Conservation (phyloP, 2,113 vertebrate genomes). For the Gobio gobio region DNA sequence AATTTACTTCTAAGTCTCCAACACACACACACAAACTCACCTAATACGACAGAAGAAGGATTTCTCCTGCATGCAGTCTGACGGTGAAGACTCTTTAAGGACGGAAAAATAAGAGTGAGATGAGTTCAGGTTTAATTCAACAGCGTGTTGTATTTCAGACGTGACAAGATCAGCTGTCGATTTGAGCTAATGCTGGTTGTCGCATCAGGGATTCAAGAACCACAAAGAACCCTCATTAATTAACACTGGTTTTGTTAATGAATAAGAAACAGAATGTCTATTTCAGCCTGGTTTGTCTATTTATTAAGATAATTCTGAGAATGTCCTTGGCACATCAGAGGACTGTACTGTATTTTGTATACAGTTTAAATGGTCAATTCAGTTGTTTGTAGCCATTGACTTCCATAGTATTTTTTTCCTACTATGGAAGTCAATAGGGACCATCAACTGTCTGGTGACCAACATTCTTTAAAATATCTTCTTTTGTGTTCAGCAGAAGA, state of each 20-base stretch:
- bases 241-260: not conserved
- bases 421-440: too few species aligned
- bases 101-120: slow-evolving; percentile 36
- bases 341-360: too few species aligned
- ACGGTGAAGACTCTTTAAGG: slow-evolving; percentile 82
- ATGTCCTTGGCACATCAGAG: too few species aligned
- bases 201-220: not conserved
- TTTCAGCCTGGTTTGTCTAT: not conserved
- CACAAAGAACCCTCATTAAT: not conserved
- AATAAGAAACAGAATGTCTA: not conserved
- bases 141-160: not conserved
- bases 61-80: slow-evolving; percentile 91
- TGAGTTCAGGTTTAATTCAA: slow-evolving; percentile 24
- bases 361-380: too few species aligned
- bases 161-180: slow-evolving; percentile 49
- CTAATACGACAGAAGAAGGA: slow-evolving; percentile 96
- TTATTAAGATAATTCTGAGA: not conserved
- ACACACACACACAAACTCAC: slow-evolving; percentile 70
- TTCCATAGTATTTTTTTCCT: too few species aligned
- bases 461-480: too few species aligned
- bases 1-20: not conserved
- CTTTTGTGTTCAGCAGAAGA: too few species aligned
- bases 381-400: too few species aligned
- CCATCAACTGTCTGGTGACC: too few species aligned
- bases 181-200: not conserved